phyloP scores from a whole-genome alignment of 1,140 invertebrate species.

The Eurosta solidaginis region DNA sequence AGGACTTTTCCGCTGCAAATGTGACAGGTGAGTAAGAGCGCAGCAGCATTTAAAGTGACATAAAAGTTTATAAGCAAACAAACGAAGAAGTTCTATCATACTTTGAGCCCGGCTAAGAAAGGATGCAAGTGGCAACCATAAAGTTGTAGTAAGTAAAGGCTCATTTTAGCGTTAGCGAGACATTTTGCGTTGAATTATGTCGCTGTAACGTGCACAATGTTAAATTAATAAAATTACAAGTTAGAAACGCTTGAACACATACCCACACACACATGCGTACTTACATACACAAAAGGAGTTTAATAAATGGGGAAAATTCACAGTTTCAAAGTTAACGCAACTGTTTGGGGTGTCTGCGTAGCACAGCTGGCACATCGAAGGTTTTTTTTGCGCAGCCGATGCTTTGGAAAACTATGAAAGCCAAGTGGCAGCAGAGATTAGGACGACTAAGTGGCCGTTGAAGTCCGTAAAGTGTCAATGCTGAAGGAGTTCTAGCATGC shows the following conservation, averaged over 20 bases:
- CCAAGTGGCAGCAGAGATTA: conserved; percentile 12
- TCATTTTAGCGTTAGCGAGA: background rate
- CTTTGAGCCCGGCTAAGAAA: background rate
- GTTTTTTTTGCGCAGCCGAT: background rate
- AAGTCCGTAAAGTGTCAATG: conserved; percentile 23
- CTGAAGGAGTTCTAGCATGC: background rate
- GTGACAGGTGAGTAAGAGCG: background rate
- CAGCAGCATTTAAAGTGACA: background rate
- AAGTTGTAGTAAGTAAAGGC: background rate
- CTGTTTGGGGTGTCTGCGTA: background rate
- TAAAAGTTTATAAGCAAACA: conserved; percentile 10
- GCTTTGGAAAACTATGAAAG: background rate
- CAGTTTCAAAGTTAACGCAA: background rate
- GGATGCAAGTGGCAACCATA: background rate
- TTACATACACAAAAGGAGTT: background rate
- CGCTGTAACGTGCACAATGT: background rate
- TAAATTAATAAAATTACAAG: conserved; percentile 29
- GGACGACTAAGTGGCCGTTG: conserved; percentile 12
- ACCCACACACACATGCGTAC: background rate
- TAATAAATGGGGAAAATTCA: background rate
- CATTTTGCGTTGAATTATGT: conserved; percentile 8
- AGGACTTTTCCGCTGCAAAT: background rate
- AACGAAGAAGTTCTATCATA: background rate
- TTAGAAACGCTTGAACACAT: background rate
- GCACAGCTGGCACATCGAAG: background rate